Percentiles rank a stretch among this genome's conserved stretches.
Evolutionary conservation across 2,888 invertebrate genomes (phyloP).

Genomic region (Drymonia ruficornis): DNA sequence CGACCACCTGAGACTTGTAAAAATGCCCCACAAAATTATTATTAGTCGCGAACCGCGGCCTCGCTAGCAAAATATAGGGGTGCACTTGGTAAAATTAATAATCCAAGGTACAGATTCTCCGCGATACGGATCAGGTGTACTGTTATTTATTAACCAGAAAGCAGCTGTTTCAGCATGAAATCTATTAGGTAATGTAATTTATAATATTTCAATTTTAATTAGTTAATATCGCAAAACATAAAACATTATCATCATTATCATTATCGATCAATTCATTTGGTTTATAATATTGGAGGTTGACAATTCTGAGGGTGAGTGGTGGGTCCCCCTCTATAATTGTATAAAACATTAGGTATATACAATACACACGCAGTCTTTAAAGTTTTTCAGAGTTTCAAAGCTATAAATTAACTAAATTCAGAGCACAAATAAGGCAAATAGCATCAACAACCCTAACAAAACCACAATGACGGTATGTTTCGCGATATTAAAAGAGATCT

Average conservation of each 20-base stretch:
- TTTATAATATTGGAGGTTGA: no score
- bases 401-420: no score
- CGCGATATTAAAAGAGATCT: conserved; percentile 68
- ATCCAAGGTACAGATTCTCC: conserved; percentile 7
- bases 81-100: conserved; percentile 19
- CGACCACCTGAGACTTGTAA: conserved; percentile 82
- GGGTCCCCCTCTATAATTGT: no score
- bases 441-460: conserved; percentile 35
- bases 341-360: no score
- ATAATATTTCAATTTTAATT: no score
- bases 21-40: conserved; percentile 71
- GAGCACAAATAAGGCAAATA: not conserved
- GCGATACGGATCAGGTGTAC: not conserved
- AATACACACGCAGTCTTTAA: no score
- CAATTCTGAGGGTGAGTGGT: no score
- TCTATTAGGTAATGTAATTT: no score
- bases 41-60: conserved; percentile 45
- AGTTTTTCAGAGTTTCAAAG: no score
- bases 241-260: no score
- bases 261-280: no score
- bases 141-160: not conserved
- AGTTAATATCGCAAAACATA: no score
- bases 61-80: conserved; percentile 39
- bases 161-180: not conserved
- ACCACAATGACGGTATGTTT: conserved; percentile 45